Evolutionary conservation across 2,113 vertebrate genomes (phyloP), one percentile per base, ranked within the genome.

Genomic region (Cynoglossus semilaevis): DNA sequence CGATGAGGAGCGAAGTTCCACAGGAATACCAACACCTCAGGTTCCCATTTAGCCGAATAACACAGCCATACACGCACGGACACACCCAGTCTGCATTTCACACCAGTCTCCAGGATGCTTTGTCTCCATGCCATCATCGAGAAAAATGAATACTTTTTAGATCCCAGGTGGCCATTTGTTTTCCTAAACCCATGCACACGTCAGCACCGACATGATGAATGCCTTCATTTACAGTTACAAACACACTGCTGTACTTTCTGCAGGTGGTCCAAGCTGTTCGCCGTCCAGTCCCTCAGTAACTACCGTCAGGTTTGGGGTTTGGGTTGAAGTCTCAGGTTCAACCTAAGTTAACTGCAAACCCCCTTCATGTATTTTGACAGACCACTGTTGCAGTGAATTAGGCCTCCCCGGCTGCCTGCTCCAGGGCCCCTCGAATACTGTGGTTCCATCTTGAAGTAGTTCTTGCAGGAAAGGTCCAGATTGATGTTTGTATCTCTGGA

Each of bases 1-100:
- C 1, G 48, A 60, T 78, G 74, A 19, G 66, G 85, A 82, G 72
- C 36, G 70, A 70, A 68, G 55, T 76, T 88, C 76, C 78, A 83
- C 71, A 35, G 54, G 84, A 88, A 86, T 88, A 82, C 80, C 59
- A 47, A 49, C 78, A 81, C 78, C 86, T 87, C 80, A 71, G 72
- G 77, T 89, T 89, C 87, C 86, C 80, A 79, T 77, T 79, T 76
- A 84, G 66, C 65, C 57, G 76, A 78, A 73, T 74, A 74, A 72
- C 62, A 29, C 22, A 29, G 22, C 22, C 6, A 29, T 58, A 46
- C 63, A 19, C 72, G 57, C 51, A 41, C 79, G 63, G 74, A 63
- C 55, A 18, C 72, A 44, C 59, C 63, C 58, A 2, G 40, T 45
- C 68, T 42, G 55, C 80, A 81, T 77, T 81, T 81, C 75, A 84